A percentile compares a stretch with the other conserved stretches of the same genome.
phyloP scores from a whole-genome alignment of 2,797 vertebrate species.

The Cygnus olor region DNA sequence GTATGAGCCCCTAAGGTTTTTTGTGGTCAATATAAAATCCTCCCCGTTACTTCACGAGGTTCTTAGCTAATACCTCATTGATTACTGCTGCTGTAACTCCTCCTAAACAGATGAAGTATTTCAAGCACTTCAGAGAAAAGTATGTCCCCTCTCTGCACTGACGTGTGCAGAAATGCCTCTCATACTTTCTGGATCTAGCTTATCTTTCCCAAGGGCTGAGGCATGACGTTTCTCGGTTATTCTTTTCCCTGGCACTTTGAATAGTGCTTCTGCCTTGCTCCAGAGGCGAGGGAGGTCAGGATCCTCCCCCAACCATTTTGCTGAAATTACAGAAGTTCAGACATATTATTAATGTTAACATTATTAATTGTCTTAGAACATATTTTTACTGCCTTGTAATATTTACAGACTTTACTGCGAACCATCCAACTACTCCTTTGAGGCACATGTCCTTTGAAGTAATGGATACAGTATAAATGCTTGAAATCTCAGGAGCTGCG shows the following conservation, averaged over 20 bases:
- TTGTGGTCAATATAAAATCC: not conserved
- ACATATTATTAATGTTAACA: not conserved
- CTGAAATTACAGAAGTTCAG: not conserved
- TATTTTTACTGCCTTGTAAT: not conserved
- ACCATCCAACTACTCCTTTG: not conserved
- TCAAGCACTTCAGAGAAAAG: not conserved
- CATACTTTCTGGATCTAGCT: slow-evolving; percentile 31
- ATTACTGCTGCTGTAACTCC: slow-evolving; percentile 7
- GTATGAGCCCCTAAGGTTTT: not conserved
- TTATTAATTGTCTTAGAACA: not conserved
- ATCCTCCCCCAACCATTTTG: not conserved
- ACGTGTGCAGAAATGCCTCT: slow-evolving; percentile 26
- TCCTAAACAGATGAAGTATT: slow-evolving; percentile 8
- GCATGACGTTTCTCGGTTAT: not conserved
- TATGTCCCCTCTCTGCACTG: not conserved
- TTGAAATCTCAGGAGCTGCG: not conserved
- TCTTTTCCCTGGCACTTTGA: not conserved
- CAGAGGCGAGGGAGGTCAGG: not conserved
- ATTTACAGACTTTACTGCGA: not conserved
- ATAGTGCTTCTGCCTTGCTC: not conserved
- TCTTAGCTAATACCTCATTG: not conserved
- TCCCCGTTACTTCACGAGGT: not conserved
- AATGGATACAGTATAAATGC: not conserved
- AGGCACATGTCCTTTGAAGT: not conserved
- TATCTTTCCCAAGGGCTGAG: slow-evolving; percentile 22